Evolutionary conservation across 1,140 invertebrate species (phyloP), one percentile per base, ranked within the genome.

Genomic region (Neodiprion lecontei): DNA sequence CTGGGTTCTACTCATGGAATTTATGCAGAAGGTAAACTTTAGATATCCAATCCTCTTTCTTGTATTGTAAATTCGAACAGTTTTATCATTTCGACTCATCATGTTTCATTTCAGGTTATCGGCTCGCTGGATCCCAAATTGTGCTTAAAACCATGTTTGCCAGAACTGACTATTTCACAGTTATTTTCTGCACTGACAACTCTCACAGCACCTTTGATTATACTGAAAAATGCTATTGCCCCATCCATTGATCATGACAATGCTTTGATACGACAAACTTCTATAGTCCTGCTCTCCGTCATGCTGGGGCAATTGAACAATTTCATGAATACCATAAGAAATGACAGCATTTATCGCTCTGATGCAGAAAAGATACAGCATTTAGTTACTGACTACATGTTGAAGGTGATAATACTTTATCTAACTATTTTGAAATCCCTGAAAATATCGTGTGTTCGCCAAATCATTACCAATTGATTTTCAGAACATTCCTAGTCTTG

Each of bases 1-100:
- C 76, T 93, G 92, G 92, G 85, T 91, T 72, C 21, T 69, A 78
- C 84, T 89, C 53, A 84, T 90, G 40, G 82, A 88, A 49, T 93
- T 93, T 84, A 76, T 89, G 12, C 85, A 88, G 71, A 87, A 89
- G 80, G 87, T 92, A 74, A 74, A 5, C 28, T 40, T 90, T 9
- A 50, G 17, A 77, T n/a, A 65, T 66, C 28, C 28, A 40, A 40
- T 65, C 17, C 61, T 14, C 12, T 21, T 21, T 65, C 12, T 65
- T 21, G 7, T 14, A 65, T 65, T 65, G 2, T 65, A 65, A 65
- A 7, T 14, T 65, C 12, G 61, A 14, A 65, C 17, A 14, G 4
- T 14, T 65, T 65, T 21, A 4, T 40, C 28, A 65, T 14, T 65
- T 65, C 4, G 17, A 3, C 61, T 14, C 12, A 7, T 14, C 12